A percentile compares a stretch with the other conserved stretches of the same genome.
Conservation (phyloP, 2,797 vertebrate species). For the Anas flavirostris region DNA sequence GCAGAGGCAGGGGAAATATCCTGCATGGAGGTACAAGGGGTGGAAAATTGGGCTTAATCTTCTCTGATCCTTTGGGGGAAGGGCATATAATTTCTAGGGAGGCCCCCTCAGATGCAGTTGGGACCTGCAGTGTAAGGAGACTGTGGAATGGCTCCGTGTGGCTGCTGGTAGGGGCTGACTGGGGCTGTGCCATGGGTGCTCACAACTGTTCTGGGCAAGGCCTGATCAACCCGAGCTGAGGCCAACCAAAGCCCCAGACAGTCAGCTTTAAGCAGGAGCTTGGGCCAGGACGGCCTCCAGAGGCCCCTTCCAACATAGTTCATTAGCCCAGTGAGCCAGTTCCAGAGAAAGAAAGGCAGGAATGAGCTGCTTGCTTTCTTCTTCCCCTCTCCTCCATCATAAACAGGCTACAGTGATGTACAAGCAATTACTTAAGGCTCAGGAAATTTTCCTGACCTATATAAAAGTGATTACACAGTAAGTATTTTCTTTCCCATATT, state of each 20-base stretch:
- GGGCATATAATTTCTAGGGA: background rate
- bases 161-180: background rate
- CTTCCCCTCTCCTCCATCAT: background rate
- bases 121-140: background rate
- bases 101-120: background rate
- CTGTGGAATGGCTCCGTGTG: rapidly evolving
- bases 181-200: background rate
- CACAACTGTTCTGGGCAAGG: background rate
- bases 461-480: background rate
- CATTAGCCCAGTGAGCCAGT: background rate
- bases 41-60: background rate
- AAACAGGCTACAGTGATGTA: background rate
- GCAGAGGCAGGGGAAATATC: background rate
- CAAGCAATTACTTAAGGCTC: background rate
- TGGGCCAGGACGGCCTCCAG: background rate
- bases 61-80: background rate
- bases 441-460: background rate
- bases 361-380: background rate
- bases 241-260: background rate
- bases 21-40: rapidly evolving
- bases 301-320: background rate
- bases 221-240: background rate
- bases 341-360: background rate
- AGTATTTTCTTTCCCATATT: background rate
- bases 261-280: background rate